Evolutionary conservation across 2,797 vertebrate genomes (phyloP).

Genomic region (Lepidocolaptes lacrymiger): DNA sequence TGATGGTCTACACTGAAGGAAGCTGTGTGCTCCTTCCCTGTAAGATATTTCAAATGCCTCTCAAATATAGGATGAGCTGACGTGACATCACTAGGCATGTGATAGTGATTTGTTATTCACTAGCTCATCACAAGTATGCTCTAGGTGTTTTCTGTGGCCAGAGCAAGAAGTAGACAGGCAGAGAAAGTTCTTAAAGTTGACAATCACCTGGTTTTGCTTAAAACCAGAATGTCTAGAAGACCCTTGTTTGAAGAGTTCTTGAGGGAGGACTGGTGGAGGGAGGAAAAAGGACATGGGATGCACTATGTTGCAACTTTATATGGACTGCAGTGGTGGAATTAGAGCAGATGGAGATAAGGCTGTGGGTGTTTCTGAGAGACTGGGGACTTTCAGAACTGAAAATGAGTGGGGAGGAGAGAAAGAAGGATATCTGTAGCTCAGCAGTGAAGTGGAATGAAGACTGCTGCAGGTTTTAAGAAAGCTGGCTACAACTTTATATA

Average conservation of each 20-base stretch:
- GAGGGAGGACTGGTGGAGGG: not conserved
- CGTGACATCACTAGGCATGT: not conserved
- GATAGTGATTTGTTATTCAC: not conserved
- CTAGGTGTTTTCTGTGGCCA: not conserved
- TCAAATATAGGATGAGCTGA: not conserved
- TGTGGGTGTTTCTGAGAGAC: not conserved
- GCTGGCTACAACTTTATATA: not conserved
- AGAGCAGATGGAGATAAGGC: not conserved
- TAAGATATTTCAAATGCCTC: not conserved
- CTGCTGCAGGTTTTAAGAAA: not conserved
- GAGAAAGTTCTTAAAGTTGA: not conserved
- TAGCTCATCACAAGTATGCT: not conserved
- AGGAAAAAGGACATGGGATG: not conserved
- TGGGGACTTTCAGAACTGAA: not conserved
- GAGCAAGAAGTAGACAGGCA: not conserved
- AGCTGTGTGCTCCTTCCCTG: not conserved
- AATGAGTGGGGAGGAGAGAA: not conserved
- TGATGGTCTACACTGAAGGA: not conserved
- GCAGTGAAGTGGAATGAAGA: not conserved
- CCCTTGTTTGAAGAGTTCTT: not conserved
- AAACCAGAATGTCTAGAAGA: not conserved
- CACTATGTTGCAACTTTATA: not conserved
- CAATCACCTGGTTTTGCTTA: not conserved
- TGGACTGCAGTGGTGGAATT: not conserved
- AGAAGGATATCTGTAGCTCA: rapidly evolving